Evolutionary conservation across 64 coral and sea anemone genomes (phyloP).

Genomic region (Hydrozoanthus tunicans): DNA sequence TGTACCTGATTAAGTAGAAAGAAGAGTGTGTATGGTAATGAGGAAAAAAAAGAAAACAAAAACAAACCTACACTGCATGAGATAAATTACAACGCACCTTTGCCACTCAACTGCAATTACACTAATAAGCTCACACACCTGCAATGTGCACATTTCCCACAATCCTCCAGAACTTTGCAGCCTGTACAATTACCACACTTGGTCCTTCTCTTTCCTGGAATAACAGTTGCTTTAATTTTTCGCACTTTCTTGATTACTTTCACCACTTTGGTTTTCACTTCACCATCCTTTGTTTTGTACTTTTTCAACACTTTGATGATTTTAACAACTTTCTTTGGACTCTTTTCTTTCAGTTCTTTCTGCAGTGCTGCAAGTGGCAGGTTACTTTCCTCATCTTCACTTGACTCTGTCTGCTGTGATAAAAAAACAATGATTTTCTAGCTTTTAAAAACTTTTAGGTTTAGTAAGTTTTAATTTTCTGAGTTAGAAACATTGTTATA

Average conservation of each 20-base stretch:
- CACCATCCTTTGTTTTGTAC: slow-evolving; percentile 47
- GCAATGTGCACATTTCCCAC: slow-evolving; percentile 40
- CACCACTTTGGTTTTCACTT: slow-evolving; percentile 30
- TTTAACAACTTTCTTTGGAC: slow-evolving; percentile 28
- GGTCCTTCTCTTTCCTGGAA: slow-evolving; percentile 18
- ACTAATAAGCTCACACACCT: not conserved
- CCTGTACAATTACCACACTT: slow-evolving; percentile 25
- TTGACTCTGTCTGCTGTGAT: slow-evolving; percentile 17
- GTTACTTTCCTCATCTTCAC: slow-evolving; percentile 60
- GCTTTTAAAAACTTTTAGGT: too few relatives aligned
- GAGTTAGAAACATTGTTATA: too few relatives aligned
- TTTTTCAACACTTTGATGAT: slow-evolving; percentile 54
- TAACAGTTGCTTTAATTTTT: not conserved
- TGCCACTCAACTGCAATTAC: not conserved
- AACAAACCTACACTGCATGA: not conserved
- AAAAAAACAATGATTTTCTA: not conserved
- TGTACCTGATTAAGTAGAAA: too few relatives aligned
- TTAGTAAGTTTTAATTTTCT: too few relatives aligned
- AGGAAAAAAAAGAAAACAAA: not conserved
- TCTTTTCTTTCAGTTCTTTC: slow-evolving; percentile 36
- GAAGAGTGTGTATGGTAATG: too few relatives aligned
- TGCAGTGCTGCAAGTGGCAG: slow-evolving; percentile 22
- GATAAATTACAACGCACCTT: too few relatives aligned
- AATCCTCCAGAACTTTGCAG: slow-evolving; percentile 27
- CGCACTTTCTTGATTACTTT: slow-evolving; percentile 50